These are phyloP conservation scores for Rallus limicola DNA, from an alignment of 2,113 vertebrate genomes.

Conservation along the genomic window DNA sequence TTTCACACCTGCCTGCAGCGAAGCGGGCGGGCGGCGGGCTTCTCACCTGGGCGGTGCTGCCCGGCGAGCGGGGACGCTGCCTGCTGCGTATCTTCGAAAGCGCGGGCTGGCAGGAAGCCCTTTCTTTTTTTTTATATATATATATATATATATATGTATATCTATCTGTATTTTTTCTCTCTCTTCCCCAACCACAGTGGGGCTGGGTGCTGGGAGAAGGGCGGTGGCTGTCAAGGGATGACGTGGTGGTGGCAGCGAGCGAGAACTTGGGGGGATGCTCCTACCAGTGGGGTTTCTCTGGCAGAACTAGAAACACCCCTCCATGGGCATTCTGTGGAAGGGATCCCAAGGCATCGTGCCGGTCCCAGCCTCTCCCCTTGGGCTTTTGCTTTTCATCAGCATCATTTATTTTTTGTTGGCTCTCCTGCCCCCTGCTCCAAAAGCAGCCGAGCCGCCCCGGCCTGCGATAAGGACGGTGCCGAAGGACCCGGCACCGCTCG, in stretches of 20 bases:
- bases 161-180: background rate
- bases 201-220: background rate
- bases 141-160: no score
- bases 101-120: background rate
- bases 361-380: rapidly evolving
- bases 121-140: no score
- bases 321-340: rapidly evolving
- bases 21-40: background rate
- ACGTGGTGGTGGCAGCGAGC: background rate
- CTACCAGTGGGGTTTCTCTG: background rate
- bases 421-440: background rate
- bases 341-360: rapidly evolving
- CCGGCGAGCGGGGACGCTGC: rapidly evolving
- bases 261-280: background rate
- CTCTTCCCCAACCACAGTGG: background rate
- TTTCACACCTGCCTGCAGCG: background rate
- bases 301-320: background rate
- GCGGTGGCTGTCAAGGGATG: background rate
- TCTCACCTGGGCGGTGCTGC: background rate
- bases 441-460: background rate
- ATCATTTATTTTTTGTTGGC: background rate
- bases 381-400: background rate
- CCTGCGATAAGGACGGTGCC: background rate
- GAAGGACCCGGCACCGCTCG: background rate
- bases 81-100: background rate